Evolutionary conservation across 2,797 vertebrate genomes (phyloP), one percentile per base, ranked within the genome.

Genomic region (Mus caroli): DNA sequence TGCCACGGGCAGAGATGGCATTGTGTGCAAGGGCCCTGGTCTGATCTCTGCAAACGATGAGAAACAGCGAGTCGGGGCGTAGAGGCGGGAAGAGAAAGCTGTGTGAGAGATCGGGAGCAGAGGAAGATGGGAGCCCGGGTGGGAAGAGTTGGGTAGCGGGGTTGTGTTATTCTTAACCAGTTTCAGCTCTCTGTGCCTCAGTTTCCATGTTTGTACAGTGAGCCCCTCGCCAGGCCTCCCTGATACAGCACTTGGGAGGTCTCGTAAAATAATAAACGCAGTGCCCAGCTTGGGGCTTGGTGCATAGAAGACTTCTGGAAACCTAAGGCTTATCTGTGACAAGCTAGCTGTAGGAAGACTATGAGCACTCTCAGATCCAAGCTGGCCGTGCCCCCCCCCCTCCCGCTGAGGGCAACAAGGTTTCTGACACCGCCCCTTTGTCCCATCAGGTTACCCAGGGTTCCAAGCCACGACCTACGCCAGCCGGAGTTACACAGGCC

Each of bases 391-490:
- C 40, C 50, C 52, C 1, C 3, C 37, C 76, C 69, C 40, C 50
- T 43, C 1, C 3, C 37, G 79, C 69, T 62, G 12, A 22, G 58
- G n/a, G 12, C 37, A n/a, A 77, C 37, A n/a, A 77, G 46, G 52
- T 64, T 7, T 58, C 78, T 97, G 1, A 97, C 86, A 19, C 40
- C 3, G 40, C 88, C 92, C 93, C 97, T 80, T 98, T 52, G 82
- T 88, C 76, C 87, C 73, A 11, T 84, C 97, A 99, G 99, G 99
- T 98, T 99, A 99, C 97, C 99, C 99, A 11, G 99, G 99, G 92
- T 99, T 99, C 98, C 99, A 99, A 98, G 99, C 99, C 12, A 99
- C 99, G 58, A 99, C 99, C 87, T 99, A 99, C 0, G 99, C 99
- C n/a, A 99, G 99, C 96, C 99, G 99, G 93, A 99, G 99, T 98